Evolutionary conservation across 2,113 vertebrate species (phyloP), one percentile per base, ranked within the genome.

Genomic region (Oreochromis niloticus): DNA sequence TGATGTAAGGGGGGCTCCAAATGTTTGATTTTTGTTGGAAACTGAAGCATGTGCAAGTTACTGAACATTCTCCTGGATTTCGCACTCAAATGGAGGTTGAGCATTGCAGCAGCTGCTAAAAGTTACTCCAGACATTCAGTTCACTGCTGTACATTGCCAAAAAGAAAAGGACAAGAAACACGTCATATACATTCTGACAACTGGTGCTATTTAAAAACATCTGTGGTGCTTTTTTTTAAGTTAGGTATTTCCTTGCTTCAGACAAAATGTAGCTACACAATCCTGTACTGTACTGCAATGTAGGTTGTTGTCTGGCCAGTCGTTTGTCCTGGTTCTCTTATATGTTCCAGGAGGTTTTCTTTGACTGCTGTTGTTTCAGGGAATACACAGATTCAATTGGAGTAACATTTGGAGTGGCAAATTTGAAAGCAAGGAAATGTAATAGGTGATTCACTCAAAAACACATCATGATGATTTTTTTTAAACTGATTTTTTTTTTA

Each of bases 181-280:
- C 6, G 80, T 83, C 56, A 88, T 85, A 88, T 91, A 95, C 94
- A 95, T 95, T 93, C 91, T 96, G 87, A 96, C 94, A 94, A 95
- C 94, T 95, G 96, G 96, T 97, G 96, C 96, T 97, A 97, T 95
- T 95, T 90, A 88, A 93, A 93, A 94, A 93, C 91, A 95, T 95
- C 89, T 87, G 93, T 96, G 96, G 95, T 96, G 96, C 95, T 96
- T 95, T 93, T 86, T 91, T 85, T 91, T 81, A 63, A 66, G 87
- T 94, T 83, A 75, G 87, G 87, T 87, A 39, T 91, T 93, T 94
- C 88, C 88, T 93, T 91, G 94, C 93, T 93, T 93, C 92, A 93
- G 90, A 93, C 91, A 92, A 95, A 93, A 93, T 95, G 93, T 94
- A 95, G 94, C 91, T 92, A 91, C 91, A 90, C 89, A 90, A 92